A percentile compares a stretch with the other conserved stretches of the same genome.
These are phyloP conservation scores for Apamea monoglypha DNA, from an alignment of 2,888 invertebrate genomes.

Conservation along the genomic window DNA sequence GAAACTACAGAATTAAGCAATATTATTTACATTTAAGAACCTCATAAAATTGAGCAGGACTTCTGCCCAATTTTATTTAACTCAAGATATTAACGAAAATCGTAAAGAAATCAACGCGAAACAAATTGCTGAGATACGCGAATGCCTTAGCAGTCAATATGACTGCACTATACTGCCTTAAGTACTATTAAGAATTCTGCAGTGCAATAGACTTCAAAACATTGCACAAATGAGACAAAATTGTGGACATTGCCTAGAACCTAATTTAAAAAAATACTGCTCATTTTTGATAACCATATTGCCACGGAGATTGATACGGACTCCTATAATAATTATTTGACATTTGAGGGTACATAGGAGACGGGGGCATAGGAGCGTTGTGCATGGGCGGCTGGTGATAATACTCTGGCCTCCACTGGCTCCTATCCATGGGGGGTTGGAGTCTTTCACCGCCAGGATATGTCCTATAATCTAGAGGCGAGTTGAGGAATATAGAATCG, in stretches of 20 bases:
- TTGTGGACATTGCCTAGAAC: slow-evolving; percentile 48
- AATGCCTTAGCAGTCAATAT: slow-evolving; percentile 31
- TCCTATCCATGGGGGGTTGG: slow-evolving; percentile 63
- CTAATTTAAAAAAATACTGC: slow-evolving; percentile 66
- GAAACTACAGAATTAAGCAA: background rate
- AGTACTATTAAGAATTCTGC: slow-evolving; percentile 25
- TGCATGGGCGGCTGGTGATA: slow-evolving; percentile 67
- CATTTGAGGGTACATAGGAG: slow-evolving; percentile 74
- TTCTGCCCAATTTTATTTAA: background rate
- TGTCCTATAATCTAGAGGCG: slow-evolving; percentile 80
- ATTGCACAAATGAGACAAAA: slow-evolving; percentile 44
- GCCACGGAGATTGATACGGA: slow-evolving; percentile 84
- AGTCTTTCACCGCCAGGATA: slow-evolving; percentile 60
- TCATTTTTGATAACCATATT: slow-evolving; percentile 80
- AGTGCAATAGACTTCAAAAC: slow-evolving; percentile 49
- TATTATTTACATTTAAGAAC: background rate
- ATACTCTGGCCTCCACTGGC: slow-evolving; percentile 77
- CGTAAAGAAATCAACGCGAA: background rate
- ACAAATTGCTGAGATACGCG: background rate
- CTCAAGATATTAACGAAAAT: slow-evolving; percentile 6
- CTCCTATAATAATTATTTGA: slow-evolving; percentile 80
- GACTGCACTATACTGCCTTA: slow-evolving; percentile 31
- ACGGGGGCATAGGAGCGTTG: slow-evolving; percentile 60
- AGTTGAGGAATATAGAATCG: slow-evolving; percentile 82
- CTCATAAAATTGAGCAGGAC: background rate